Conservation (phyloP, 2,888 invertebrate species). For the Sturmia bella region DNA sequence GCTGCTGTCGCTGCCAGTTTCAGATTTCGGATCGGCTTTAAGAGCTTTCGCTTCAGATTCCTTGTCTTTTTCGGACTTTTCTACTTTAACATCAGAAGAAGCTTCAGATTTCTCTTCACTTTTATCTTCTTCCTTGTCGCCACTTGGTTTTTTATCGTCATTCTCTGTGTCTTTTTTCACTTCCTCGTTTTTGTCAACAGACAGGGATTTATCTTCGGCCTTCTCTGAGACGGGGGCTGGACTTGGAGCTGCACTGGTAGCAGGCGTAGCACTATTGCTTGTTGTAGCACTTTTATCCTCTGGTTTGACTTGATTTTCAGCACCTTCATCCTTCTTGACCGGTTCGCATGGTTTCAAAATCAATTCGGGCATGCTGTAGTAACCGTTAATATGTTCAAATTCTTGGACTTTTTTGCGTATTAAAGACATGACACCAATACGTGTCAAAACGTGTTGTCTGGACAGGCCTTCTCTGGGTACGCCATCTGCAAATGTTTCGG, state of each 20-base stretch:
- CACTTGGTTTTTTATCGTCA: conserved; percentile 73
- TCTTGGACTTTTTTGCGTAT: conserved; percentile 99
- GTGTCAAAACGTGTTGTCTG: conserved; percentile 97
- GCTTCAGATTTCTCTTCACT: conserved; percentile 72
- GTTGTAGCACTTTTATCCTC: conserved; percentile 84
- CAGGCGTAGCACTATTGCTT: conserved; percentile 85
- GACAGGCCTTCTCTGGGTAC: conserved; percentile 98
- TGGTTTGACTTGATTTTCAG: conserved; percentile 62
- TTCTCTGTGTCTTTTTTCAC: conserved; percentile 73
- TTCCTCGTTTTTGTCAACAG: conserved; percentile 73
- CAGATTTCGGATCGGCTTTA: conserved; percentile 69
- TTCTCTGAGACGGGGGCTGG: conserved; percentile 85
- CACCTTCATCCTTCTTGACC: conserved; percentile 81
- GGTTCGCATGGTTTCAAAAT: conserved; percentile 91
- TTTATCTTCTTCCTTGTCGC: conserved; percentile 60
- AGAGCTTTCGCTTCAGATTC: conserved; percentile 59
- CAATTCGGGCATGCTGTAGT: conserved; percentile 97
- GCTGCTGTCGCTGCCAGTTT: conserved; percentile 13
- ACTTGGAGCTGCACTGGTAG: conserved; percentile 88
- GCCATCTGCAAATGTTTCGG: conserved; percentile 98
- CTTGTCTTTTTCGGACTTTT: conserved; percentile 64
- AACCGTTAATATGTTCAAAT: conserved; percentile 98
- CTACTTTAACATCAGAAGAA: conserved; percentile 59
- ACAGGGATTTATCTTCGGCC: conserved; percentile 77
- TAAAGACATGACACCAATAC: conserved; percentile 99